These are phyloP conservation scores for Polyommatus iphigenia DNA, from an alignment of 2,888 invertebrate genomes.

Conservation along the genomic window DNA sequence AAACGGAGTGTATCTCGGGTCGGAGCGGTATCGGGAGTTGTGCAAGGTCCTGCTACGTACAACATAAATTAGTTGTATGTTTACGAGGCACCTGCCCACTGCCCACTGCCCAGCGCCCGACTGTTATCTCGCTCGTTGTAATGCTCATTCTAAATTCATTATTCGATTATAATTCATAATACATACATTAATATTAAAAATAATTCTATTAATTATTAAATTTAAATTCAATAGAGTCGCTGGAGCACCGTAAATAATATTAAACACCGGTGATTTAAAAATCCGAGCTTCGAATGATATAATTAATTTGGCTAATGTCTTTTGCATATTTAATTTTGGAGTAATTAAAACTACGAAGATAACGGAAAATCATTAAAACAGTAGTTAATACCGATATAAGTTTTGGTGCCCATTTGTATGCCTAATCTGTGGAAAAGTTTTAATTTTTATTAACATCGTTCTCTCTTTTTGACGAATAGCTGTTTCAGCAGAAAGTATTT, in stretches of 20 bases:
- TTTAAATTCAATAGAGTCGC: neutral
- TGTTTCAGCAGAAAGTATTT: neutral
- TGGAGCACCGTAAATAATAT: neutral
- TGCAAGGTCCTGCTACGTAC: neutral
- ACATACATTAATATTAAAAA: neutral
- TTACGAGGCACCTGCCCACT: neutral
- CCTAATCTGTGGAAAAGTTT: neutral
- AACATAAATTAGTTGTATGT: neutral
- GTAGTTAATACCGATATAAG: neutral
- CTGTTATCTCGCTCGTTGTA: neutral
- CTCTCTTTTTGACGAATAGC: neutral
- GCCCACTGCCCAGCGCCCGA: too few relatives aligned
- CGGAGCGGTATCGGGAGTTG: neutral
- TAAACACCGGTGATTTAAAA: neutral
- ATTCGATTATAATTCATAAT: neutral
- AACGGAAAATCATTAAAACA: conserved; percentile 2
- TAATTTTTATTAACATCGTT: neutral
- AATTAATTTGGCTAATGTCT: conserved; percentile 10
- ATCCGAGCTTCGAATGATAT: conserved; percentile 6
- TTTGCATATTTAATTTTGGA: neutral
- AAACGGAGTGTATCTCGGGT: neutral
- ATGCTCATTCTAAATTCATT: neutral
- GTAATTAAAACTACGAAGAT: conserved; percentile 12
- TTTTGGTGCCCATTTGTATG: neutral
- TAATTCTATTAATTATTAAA: neutral